Percentiles rank a stretch among this genome's conserved stretches.
phyloP scores from a whole-genome alignment of 1,140 invertebrate species.

The Drosophila busckii region DNA sequence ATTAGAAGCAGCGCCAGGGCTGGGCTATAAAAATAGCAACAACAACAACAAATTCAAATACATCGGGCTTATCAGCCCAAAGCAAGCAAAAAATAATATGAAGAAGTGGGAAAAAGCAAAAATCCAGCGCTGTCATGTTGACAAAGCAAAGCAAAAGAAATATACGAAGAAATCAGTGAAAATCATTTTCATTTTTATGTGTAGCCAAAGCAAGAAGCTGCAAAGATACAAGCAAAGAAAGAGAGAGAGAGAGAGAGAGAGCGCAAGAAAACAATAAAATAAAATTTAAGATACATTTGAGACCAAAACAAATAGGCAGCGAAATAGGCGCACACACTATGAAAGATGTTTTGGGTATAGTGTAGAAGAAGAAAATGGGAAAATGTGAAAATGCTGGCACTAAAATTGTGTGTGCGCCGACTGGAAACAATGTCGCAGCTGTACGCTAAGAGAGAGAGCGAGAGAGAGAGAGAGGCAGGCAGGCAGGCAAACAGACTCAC shows the following conservation, averaged over 20 bases:
- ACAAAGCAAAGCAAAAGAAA: constrained; percentile 6
- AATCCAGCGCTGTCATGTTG: constrained; percentile 31
- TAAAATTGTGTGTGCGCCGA: constrained; percentile 30
- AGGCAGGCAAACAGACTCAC: constrained; percentile 12
- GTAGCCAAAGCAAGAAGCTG: constrained; percentile 10
- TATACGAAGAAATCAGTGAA: constrained; percentile 28
- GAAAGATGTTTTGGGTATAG: background rate
- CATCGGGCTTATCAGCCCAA: constrained; percentile 24
- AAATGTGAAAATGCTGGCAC: constrained; percentile 38
- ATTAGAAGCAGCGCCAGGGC: constrained; percentile 53
- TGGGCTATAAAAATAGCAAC: constrained; percentile 59
- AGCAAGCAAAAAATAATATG: background rate
- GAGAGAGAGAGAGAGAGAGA: constrained; percentile 12
- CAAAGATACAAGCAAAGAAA: constrained; percentile 1
- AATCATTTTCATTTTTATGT: constrained; percentile 43
- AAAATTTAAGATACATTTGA: constrained; percentile 72
- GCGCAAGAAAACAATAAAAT: constrained; percentile 66
- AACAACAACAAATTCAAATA: constrained; percentile 8
- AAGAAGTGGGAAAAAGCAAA: constrained; percentile 10
- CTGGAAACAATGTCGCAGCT: constrained; percentile 60
- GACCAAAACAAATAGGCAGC: constrained; percentile 71
- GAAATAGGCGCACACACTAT: constrained; percentile 34
- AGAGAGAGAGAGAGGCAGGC: background rate
- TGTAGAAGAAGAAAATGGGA: constrained; percentile 8
- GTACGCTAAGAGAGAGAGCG: constrained; percentile 11